Conservation (phyloP, 2,113 vertebrate species). For the Pachycephala philippinensis region DNA sequence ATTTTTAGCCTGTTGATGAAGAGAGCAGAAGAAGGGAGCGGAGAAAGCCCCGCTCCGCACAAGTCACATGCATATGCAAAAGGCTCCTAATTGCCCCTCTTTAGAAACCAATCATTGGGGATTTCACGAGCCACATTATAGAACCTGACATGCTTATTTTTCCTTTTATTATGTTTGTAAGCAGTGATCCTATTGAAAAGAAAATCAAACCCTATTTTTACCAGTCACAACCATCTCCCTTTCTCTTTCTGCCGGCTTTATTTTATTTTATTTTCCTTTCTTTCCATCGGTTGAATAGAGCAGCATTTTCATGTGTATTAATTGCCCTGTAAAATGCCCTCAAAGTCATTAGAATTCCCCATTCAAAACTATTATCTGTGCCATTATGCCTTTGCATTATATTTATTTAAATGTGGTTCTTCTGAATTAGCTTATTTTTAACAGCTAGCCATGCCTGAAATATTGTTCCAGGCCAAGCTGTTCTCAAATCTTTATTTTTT, state of each 20-base stretch:
- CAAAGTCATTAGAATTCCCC: slow-evolving; percentile 79
- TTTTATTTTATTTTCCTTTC: slow-evolving; percentile 42
- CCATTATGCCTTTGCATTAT: slow-evolving; percentile 80
- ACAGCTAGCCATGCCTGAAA: slow-evolving; percentile 77
- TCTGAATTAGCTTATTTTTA: slow-evolving; percentile 80
- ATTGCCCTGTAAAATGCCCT: slow-evolving; percentile 77
- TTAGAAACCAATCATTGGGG: slow-evolving; percentile 75
- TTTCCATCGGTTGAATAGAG: slow-evolving; percentile 47
- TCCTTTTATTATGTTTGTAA: slow-evolving; percentile 79
- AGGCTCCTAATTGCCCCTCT: slow-evolving; percentile 75
- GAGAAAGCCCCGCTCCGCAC: slow-evolving; percentile 49
- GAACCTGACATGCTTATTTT: slow-evolving; percentile 77
- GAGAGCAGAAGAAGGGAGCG: neutral
- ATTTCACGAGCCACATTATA: slow-evolving; percentile 73
- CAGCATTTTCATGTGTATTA: slow-evolving; percentile 74
- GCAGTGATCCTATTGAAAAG: slow-evolving; percentile 75
- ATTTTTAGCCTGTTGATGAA: slow-evolving; percentile 40
- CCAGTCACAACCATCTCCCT: slow-evolving; percentile 59
- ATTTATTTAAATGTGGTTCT: slow-evolving; percentile 81
- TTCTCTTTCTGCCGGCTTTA: slow-evolving; percentile 22
- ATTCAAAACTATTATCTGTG: slow-evolving; percentile 81
- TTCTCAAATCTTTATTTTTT: slow-evolving; percentile 50
- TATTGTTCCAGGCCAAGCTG: slow-evolving; percentile 67
- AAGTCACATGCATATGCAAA: slow-evolving; percentile 75
- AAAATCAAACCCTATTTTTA: slow-evolving; percentile 80